Evolutionary conservation across 2,113 vertebrate genomes (phyloP).

Genomic region (Quiscalus mexicanus): DNA sequence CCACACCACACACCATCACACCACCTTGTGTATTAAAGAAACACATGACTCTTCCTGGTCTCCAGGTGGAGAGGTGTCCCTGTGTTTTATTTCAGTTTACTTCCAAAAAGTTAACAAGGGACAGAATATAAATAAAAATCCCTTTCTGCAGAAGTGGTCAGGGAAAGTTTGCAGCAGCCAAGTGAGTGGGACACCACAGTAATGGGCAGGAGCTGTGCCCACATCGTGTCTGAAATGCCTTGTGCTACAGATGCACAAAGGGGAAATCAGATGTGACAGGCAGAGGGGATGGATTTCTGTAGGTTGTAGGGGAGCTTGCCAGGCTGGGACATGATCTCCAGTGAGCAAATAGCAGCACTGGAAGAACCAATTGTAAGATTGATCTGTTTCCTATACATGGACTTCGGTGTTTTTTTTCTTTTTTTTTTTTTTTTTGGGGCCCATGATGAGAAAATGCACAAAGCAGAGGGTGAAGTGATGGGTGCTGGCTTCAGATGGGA

Average conservation of each 20-base stretch:
- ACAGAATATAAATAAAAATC: not conserved
- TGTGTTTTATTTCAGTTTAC: not conserved
- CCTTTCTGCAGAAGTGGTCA: not conserved
- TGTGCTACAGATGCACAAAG: not conserved
- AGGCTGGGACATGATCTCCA: not conserved
- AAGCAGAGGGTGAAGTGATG: not conserved
- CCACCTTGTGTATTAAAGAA: not conserved
- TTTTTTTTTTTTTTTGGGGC: too few species aligned
- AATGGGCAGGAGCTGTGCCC: not conserved
- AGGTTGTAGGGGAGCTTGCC: too few species aligned
- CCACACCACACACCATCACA: not conserved
- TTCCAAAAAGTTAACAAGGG: not conserved
- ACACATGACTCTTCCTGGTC: not conserved
- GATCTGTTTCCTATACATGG: not conserved
- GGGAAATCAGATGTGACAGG: fast-evolving
- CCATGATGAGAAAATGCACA: not conserved
- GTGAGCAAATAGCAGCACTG: not conserved
- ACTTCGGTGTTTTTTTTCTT: too few species aligned
- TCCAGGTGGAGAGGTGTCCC: not conserved
- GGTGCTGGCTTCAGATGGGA: not conserved
- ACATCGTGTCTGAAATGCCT: not conserved
- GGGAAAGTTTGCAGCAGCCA: not conserved
- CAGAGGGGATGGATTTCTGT: not conserved
- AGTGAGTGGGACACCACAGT: not conserved
- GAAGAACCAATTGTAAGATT: fast-evolving